These are phyloP conservation scores for Athene cunicularia DNA, from an alignment of 2,113 vertebrate species.

Conservation along the genomic window DNA sequence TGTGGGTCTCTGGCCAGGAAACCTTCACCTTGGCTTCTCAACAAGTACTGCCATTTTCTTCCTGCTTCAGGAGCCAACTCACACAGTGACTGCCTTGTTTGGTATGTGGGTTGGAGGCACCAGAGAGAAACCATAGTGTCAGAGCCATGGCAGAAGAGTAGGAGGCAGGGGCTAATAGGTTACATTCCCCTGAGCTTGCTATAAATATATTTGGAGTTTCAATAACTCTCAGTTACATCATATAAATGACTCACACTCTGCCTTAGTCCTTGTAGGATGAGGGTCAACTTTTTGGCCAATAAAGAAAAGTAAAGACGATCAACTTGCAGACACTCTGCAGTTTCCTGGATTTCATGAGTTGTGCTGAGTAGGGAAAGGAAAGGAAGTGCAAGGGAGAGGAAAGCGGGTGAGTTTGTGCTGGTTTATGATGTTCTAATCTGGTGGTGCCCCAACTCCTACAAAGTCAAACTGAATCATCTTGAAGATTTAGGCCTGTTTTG, in stretches of 20 bases:
- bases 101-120: neutral
- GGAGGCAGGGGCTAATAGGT: neutral
- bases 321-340: neutral
- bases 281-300: conserved; percentile 2
- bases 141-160: neutral
- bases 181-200: neutral
- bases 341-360: neutral
- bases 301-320: neutral
- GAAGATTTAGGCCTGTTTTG: neutral
- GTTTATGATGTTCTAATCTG: neutral
- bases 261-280: neutral
- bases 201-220: neutral
- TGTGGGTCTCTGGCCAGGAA: neutral
- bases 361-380: neutral
- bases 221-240: neutral
- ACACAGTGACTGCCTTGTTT: neutral
- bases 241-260: neutral
- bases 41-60: neutral
- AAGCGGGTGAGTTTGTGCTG: neutral
- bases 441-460: neutral
- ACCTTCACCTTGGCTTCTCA: neutral
- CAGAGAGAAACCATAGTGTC: neutral
- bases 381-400: neutral
- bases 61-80: neutral
- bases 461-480: neutral